Evolutionary conservation across 1,140 invertebrate genomes (phyloP), one percentile per base, ranked within the genome.

Genomic region (Reticulitermes speratus): DNA sequence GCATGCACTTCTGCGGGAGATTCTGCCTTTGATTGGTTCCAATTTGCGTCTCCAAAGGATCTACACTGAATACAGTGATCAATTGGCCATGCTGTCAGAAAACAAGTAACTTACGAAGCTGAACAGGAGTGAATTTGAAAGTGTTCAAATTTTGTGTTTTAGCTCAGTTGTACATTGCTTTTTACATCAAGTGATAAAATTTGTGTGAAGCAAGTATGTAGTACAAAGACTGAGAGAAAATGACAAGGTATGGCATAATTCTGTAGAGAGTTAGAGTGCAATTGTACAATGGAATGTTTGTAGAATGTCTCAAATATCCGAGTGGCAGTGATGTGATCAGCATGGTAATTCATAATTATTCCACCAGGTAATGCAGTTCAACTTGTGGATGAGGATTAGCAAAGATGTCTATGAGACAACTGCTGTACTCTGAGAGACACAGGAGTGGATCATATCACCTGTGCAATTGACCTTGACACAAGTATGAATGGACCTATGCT

Each of bases 31-130:
- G 44, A 86, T 87, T 38, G 82, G 84, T 11, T 65, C 85, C 45
- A 87, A 87, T 82, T 48, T 87, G 52, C 82, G 30, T 30, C 65
- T 87, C 52, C 87, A 87, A 48, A 44, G 87, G 44, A 69, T 87
- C 25, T 87, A 87, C 85, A 87, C 55, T 44, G 87, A 87, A 75
- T 87, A 87, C 59, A 87, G 83, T 83, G 85, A 86, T 84, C 87
- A 87, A 48, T 52, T 87, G n/a, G 75, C 83, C 30, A 52, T 84
- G 45, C n/a, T 84, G 45, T 75, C 65, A 75, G 65, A 75, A 14
- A 25, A 30, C 30, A 75, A 75, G 14, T 75, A 75, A 30, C 25
- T 75, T 2, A 25, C 30, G n/a, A 75, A n/a, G 2, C 3, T 75
- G 65, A 75, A 75, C 65, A 30, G n/a, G n/a, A 25, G 65, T 75